A percentile compares a stretch with the other conserved stretches of the same genome.
These are phyloP conservation scores for Copidosoma floridanum DNA, from an alignment of 1,140 invertebrate species.

Conservation along the genomic window DNA sequence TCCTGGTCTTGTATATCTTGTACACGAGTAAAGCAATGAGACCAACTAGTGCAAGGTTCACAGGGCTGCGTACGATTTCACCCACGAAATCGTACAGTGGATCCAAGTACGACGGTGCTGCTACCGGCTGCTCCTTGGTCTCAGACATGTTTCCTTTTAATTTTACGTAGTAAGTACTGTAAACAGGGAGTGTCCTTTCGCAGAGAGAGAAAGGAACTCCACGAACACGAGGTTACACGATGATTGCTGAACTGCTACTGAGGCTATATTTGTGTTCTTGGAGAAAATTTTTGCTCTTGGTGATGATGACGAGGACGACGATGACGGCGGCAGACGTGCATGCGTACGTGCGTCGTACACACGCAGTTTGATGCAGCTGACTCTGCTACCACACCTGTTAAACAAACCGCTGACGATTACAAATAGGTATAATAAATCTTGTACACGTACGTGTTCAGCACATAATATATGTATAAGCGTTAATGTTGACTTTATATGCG, in stretches of 20 bases:
- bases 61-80: slow-evolving; percentile 72
- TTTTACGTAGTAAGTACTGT: slow-evolving; percentile 23
- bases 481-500: background rate
- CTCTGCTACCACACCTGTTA: slow-evolving; percentile 16
- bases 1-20: slow-evolving; percentile 75
- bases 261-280: background rate
- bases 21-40: slow-evolving; percentile 81
- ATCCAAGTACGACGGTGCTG: slow-evolving; percentile 24
- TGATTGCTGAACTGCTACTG: background rate
- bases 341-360: no score
- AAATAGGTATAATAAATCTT: background rate
- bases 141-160: slow-evolving; percentile 55
- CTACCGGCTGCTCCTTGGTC: slow-evolving; percentile 32
- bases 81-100: slow-evolving; percentile 54
- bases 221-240: slow-evolving; percentile 13
- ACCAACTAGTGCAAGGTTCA: slow-evolving; percentile 75
- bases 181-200: no score
- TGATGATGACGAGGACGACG: no score
- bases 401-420: background rate
- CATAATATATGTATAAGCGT: background rate
- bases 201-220: background rate
- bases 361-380: no score
- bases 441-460: background rate
- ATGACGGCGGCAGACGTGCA: no score
- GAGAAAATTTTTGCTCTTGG: no score